Evolutionary conservation across 2,113 vertebrate genomes (phyloP), one percentile per base, ranked within the genome.

Genomic region (Emydura subglobosa): DNA sequence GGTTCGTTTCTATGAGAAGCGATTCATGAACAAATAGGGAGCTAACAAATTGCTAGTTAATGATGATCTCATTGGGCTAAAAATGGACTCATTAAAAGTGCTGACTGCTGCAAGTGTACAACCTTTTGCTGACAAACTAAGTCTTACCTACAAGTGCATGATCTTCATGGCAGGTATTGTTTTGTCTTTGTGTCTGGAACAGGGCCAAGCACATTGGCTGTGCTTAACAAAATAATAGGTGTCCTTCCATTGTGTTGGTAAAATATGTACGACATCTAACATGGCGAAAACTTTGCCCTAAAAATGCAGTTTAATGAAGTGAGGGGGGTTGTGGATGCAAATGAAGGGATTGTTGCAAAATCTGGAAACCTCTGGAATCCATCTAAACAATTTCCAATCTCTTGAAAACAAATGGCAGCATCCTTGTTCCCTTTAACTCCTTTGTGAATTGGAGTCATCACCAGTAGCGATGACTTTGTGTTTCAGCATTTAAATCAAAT

Each of bases 51-150:
- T 91, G 1, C 81, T 95, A 74, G 19, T 94, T 93, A 81, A 17
- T 89, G 96, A 91, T 80, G 96, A 89, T 97, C 81, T 82, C 86
- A 22, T 88, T 83, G 92, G 53, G 81, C 87, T 94, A 3, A 59
- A 50, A 76, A 22, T 5, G 21, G 82, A 65, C 49, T 74, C 50
- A 57, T 5, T 25, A 0, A 0, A 84, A 74, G 78, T 83, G 24
- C 21, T 93, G 87, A 57, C 89, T 94, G 85, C 74, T 91, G 6
- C 50, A 86, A 82, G 78, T n/a, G 51, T 53, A 34, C 81, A 91
- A 6, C 87, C 82, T 88, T 31, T 44, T 88, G 68, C 14, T 86
- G 90, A 61, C 53, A 93, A 84, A 10, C 34, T 44, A 39, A 72
- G 34, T n/a, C 68, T 44, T 78, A 24, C 25, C 74, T 22, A 25